Base-by-base conservation (phyloP, 2,888 invertebrate species). In the Tortricodes alternella region DNA sequence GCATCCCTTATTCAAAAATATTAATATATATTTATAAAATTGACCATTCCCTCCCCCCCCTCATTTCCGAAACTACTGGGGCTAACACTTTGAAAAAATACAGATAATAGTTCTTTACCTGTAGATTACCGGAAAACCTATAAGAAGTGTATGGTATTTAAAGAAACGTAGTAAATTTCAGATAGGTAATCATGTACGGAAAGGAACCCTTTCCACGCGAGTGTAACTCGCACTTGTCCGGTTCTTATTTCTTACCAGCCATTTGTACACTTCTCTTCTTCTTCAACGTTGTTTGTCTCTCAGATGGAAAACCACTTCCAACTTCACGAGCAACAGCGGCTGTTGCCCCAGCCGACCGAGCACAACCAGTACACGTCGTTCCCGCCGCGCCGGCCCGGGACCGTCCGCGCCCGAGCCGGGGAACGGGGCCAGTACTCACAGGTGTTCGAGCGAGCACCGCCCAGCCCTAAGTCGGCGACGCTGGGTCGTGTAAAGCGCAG, bases 381-480 rank as follows among this genome's bases (percentile, higher is more conserved):
- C 60, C 89, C 90, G 1, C 89, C 88, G 0, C 73, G 85, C 56
- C 71, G 76, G 37, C 78, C 83, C 1, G 87, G 85, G 0, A 89
- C 85, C 1, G 85, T 89, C 41, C 74, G 82, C 38, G 84, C 84
- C 1, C 78, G 81, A 46, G 87, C 90, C 44, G 90, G 90, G 0
- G 90, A 90, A 59, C 76, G 86, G 29, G 91, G 90, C 35, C 89
- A 91, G 65, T 91, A 91, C 67, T 88, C 87, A 9, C 91, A 92
- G 74, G 90, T 91, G 39, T 93, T 93, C 62, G 93, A 93, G 65
- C 89, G 91, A 73, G 92, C 91, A 7, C 92, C 92, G 6, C 74
- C 90, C 0, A 92, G 92, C 66, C 92, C 93, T 0, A 71, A 91
- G 68, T 77, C 91, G 4, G 84, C 84, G 38, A 82, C 92, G 50